Evolutionary conservation across 2,888 invertebrate genomes (phyloP).

Genomic region (Parelbella ahira): DNA sequence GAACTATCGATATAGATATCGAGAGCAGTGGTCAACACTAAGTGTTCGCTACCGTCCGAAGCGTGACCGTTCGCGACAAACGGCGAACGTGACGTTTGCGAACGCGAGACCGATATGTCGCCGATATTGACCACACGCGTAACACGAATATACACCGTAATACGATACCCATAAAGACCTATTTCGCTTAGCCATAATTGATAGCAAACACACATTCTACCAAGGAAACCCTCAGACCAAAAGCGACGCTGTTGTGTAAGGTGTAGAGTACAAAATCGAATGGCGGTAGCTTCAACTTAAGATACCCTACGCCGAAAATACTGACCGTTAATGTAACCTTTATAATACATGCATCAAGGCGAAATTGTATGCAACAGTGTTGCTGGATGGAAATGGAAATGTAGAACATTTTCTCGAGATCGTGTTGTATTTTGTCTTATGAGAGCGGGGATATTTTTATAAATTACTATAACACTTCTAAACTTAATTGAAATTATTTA

Average conservation of each 20-base stretch:
- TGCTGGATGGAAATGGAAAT: conserved; percentile 9
- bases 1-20: conserved; percentile 37
- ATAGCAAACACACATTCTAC: conserved; percentile 1
- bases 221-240: neutral
- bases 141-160: conserved; percentile 38
- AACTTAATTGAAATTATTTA: no score
- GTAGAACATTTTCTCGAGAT: conserved; percentile 5
- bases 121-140: conserved; percentile 41
- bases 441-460: no score
- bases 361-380: conserved; percentile 2
- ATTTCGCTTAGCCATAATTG: conserved; percentile 3
- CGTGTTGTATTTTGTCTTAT: no score
- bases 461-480: no score
- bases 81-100: conserved; percentile 68
- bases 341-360: conserved; percentile 9
- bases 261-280: neutral
- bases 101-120: conserved; percentile 61
- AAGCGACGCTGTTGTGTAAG: neutral
- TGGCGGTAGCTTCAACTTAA: neutral
- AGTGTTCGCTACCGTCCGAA: conserved; percentile 61
- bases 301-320: conserved; percentile 7
- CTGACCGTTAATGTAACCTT: conserved; percentile 19
- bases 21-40: conserved; percentile 37
- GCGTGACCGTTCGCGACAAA: conserved; percentile 72
- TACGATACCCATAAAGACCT: neutral